Conservation (phyloP, 2,113 vertebrate species). For the Hypanus sabinus region DNA sequence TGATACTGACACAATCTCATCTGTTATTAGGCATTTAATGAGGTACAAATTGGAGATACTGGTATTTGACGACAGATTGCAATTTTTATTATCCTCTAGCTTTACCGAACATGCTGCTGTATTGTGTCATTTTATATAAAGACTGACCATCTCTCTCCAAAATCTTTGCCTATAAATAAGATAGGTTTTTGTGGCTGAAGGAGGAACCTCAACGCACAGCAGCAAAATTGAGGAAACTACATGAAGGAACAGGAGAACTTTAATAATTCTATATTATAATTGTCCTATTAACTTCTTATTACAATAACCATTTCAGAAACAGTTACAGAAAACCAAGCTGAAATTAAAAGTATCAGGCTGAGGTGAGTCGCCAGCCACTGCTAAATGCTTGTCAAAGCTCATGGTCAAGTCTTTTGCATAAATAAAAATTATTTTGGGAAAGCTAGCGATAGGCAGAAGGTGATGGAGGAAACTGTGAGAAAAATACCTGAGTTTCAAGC, state of each 20-base stretch:
- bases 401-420: not conserved
- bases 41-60: not conserved
- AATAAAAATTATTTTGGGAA: not conserved
- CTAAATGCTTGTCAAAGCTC: not conserved
- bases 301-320: constrained; percentile 3
- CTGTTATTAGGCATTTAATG: not conserved
- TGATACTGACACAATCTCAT: not conserved
- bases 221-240: not conserved
- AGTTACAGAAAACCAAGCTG: not conserved
- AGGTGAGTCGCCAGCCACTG: not conserved
- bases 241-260: not conserved
- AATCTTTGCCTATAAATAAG: not conserved
- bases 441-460: not conserved
- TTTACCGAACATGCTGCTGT: too few species aligned
- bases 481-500: constrained; percentile 30
- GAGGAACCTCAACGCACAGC: not conserved
- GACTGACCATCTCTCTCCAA: not conserved
- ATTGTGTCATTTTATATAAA: not conserved
- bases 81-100: too few species aligned
- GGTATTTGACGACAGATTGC: not conserved
- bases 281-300: not conserved
- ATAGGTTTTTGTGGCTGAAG: not conserved
- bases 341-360: not conserved
- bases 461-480: not conserved
- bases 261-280: not conserved